Evolutionary conservation across 2,797 vertebrate species (phyloP).

Genomic region (Nyctalus aviator): DNA sequence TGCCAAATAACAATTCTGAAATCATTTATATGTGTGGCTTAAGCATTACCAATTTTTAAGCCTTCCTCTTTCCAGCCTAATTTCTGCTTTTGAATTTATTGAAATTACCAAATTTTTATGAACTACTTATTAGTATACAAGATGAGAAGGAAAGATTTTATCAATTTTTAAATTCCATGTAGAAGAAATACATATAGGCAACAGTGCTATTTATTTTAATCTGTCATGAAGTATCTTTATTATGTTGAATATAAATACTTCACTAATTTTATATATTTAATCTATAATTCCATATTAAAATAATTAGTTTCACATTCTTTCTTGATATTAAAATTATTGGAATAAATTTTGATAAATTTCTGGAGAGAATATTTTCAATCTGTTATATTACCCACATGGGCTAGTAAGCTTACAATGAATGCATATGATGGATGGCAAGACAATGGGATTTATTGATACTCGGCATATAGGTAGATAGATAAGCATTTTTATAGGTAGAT

Average conservation of each 20-base stretch:
- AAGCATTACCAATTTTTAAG: background rate
- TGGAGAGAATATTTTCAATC: background rate
- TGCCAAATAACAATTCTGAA: background rate
- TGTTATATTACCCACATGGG: background rate
- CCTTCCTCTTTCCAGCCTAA: background rate
- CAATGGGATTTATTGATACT: background rate
- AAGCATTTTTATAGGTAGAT: background rate
- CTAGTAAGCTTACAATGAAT: background rate
- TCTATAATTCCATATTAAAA: background rate
- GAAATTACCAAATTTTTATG: background rate
- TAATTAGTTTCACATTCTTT: background rate
- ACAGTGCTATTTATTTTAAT: background rate
- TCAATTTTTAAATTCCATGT: background rate
- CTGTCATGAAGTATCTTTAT: background rate
- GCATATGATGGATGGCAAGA: background rate
- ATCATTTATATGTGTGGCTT: background rate
- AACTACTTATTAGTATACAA: background rate
- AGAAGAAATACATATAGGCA: background rate
- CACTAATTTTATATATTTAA: background rate
- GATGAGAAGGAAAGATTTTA: background rate
- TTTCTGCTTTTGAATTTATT: conserved; percentile 29
- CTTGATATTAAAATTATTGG: background rate
- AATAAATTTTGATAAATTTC: background rate
- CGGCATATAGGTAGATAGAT: background rate
- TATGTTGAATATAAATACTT: conserved; percentile 4